A percentile compares a stretch with the other conserved stretches of the same genome.
These are phyloP conservation scores for Cryptoblepharus egeriae DNA, from an alignment of 2,797 vertebrate species.

Conservation along the genomic window DNA sequence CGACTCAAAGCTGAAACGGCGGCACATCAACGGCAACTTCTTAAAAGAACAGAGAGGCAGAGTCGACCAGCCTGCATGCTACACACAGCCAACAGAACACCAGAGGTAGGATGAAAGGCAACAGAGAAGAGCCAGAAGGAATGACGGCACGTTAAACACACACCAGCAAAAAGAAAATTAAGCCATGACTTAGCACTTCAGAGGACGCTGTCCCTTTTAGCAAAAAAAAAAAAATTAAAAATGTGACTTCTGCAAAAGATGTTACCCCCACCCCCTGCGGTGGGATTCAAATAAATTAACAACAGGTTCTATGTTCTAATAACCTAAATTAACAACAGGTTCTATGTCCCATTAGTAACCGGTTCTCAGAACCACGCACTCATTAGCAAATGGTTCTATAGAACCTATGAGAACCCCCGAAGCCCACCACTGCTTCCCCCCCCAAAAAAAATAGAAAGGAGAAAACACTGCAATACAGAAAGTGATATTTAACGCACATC, in stretches of 20 bases:
- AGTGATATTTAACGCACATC: neutral
- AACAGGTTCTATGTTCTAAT: too few relatives aligned
- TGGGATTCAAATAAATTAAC: too few relatives aligned
- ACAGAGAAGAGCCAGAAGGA: neutral
- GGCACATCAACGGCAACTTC: neutral
- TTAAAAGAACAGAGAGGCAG: neutral
- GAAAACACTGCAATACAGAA: neutral
- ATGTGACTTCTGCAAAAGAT: neutral
- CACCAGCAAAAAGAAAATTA: neutral
- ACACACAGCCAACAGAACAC: neutral
- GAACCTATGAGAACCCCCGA: too few relatives aligned
- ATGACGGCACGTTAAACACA: neutral
- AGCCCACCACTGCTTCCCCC: too few relatives aligned
- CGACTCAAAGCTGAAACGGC: slow-evolving; percentile 14
- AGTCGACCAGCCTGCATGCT: neutral
- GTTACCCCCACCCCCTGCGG: too few relatives aligned
- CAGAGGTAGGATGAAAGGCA: neutral
- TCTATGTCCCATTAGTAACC: too few relatives aligned
- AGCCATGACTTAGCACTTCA: neutral
- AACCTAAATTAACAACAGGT: too few relatives aligned
- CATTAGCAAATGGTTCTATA: too few relatives aligned
- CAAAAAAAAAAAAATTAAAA: too few relatives aligned
- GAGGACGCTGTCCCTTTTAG: neutral
- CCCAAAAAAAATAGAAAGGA: neutral
- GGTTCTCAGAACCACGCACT: too few relatives aligned